Evolutionary conservation across 2,888 invertebrate species (phyloP).

Genomic region (Plemyria rubiginata): DNA sequence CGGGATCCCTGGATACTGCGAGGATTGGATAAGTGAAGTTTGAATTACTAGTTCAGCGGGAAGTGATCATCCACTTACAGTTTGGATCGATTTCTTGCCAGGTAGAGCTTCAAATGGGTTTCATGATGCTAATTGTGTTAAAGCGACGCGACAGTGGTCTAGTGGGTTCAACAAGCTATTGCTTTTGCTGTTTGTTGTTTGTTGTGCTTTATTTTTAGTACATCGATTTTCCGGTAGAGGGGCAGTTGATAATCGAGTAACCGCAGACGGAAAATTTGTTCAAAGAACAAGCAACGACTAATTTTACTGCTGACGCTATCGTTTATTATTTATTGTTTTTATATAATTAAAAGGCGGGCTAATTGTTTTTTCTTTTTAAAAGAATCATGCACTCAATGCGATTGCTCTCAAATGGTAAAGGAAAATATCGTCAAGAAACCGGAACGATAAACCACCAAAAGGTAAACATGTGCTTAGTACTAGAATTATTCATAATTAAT

Average conservation of each 20-base stretch:
- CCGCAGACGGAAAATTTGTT: no score
- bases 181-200: no score
- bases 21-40: constrained; percentile 30
- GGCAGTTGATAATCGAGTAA: no score
- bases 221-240: no score
- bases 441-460: not conserved
- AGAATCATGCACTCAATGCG: no score
- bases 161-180: no score
- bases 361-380: not conserved
- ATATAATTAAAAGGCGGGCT: no score
- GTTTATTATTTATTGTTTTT: no score
- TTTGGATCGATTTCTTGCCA: constrained; percentile 18
- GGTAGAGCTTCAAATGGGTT: constrained; percentile 12
- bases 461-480: not conserved
- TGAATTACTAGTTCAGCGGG: constrained; percentile 22
- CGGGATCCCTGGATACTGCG: constrained; percentile 20
- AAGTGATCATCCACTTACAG: constrained; percentile 21
- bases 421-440: not conserved
- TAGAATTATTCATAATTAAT: constrained; percentile 9
- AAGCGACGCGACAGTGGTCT: not conserved
- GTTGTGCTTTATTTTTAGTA: no score
- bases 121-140: constrained; percentile 18
- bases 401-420: not conserved
- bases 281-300: no score
- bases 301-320: no score